Percentiles rank a stretch among this genome's conserved stretches.
These are phyloP conservation scores for Tetrapedia diversipes DNA, from an alignment of 2,888 invertebrate species.

Conservation along the genomic window DNA sequence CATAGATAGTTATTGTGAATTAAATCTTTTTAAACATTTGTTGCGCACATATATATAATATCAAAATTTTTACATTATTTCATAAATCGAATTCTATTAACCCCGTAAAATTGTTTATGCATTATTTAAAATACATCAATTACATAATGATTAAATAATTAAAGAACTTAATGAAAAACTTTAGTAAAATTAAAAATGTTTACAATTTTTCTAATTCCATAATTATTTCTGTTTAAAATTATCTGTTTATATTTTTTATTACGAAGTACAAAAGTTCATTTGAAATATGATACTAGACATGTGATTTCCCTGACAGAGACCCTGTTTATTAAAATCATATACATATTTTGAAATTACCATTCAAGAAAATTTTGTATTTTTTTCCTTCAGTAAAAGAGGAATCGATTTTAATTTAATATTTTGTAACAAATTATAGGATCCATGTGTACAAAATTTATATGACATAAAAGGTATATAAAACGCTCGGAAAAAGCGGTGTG, in stretches of 20 bases:
- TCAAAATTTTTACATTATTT: neutral
- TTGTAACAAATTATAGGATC: conserved; percentile 89
- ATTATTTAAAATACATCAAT: neutral
- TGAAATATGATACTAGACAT: conserved; percentile 18
- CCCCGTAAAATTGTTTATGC: conserved; percentile 1
- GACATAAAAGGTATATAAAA: conserved; percentile 94
- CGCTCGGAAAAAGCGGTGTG: conserved; percentile 90
- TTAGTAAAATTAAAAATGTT: neutral
- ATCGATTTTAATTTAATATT: conserved; percentile 81
- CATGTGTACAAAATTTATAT: conserved; percentile 87
- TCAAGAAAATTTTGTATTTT: conserved; percentile 54
- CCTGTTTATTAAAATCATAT: conserved; percentile 54
- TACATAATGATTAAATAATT: conserved; percentile 5
- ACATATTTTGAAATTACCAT: conserved; percentile 5
- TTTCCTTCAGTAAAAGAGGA: conserved; percentile 59
- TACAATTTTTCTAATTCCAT: neutral
- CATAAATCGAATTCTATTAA: conserved; percentile 2
- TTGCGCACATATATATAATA: neutral
- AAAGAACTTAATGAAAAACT: no score
- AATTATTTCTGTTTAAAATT: neutral
- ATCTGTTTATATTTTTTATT: conserved; percentile 3
- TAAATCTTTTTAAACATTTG: neutral
- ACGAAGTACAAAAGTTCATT: conserved; percentile 3
- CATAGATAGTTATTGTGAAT: neutral
- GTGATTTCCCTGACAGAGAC: conserved; percentile 45